Percentiles rank a stretch among this genome's conserved stretches.
phyloP scores from a whole-genome alignment of 2,888 invertebrate genomes.

The Diarsia mendica region DNA sequence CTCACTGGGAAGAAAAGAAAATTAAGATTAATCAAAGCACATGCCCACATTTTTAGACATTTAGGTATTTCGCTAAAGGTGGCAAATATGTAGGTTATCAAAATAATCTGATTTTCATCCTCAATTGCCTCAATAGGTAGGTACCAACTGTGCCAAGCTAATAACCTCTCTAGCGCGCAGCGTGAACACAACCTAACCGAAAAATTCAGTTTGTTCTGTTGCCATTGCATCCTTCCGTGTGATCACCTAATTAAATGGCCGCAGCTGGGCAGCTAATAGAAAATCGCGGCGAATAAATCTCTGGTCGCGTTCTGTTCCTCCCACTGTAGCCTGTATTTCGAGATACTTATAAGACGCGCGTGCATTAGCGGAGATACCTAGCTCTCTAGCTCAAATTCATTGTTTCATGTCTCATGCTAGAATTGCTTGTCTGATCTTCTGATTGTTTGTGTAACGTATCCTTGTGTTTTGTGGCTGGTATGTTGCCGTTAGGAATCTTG shows the following conservation, averaged over 20 bases:
- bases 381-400: constrained; percentile 60
- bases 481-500: constrained; percentile 23
- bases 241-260: constrained; percentile 86
- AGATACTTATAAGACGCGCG: constrained; percentile 60
- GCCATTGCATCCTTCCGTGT: constrained; percentile 83
- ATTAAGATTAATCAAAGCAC: background rate
- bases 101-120: no score
- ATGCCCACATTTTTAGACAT: no score
- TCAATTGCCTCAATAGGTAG: no score
- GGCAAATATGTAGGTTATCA: no score
- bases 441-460: constrained; percentile 54
- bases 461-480: constrained; percentile 19
- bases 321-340: constrained; percentile 49
- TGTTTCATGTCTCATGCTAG: constrained; percentile 61
- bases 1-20: background rate
- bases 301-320: constrained; percentile 74
- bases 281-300: constrained; percentile 84
- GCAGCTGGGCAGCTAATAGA: constrained; percentile 79
- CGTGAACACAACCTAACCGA: constrained; percentile 54
- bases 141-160: no score
- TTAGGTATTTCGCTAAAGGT: no score
- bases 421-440: constrained; percentile 59
- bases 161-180: constrained; percentile 26
- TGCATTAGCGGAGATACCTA: constrained; percentile 46
- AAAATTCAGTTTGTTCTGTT: constrained; percentile 72